Conservation (phyloP, 1,140 invertebrate genomes). For the Pseudomyrmex sp. region DNA sequence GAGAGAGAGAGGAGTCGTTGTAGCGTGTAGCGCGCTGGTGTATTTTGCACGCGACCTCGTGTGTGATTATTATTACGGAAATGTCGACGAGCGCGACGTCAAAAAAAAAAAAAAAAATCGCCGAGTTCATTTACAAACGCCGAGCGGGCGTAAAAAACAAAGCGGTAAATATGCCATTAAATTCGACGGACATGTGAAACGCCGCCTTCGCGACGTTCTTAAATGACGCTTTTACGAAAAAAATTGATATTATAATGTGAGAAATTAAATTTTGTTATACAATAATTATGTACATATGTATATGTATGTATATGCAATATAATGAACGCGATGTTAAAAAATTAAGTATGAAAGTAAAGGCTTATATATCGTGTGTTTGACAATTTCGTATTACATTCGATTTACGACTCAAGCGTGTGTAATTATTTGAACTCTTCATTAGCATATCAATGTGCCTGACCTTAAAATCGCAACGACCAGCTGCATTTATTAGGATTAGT, state of each 20-base stretch:
- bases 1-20: background rate
- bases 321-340: too few relatives aligned
- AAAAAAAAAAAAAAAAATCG: background rate
- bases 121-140: background rate
- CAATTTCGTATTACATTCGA: background rate
- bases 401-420: background rate
- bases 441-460: slow-evolving; percentile 1
- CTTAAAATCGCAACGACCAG: slow-evolving; percentile 37
- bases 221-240: background rate
- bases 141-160: background rate
- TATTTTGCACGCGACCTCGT: slow-evolving; percentile 24
- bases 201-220: background rate
- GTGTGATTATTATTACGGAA: slow-evolving; percentile 23
- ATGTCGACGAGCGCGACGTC: background rate
- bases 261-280: too few relatives aligned
- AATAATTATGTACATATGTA: too few relatives aligned
- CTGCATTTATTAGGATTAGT: slow-evolving; percentile 64
- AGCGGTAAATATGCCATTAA: background rate
- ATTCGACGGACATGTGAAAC: background rate
- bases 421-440: slow-evolving; percentile 33
- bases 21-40: slow-evolving; percentile 2
- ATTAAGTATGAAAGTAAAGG: too few relatives aligned
- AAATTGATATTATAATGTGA: background rate
- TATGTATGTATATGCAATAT: too few relatives aligned
- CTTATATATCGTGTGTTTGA: too few relatives aligned